Conservation (phyloP, 2,113 vertebrate species). For the Zosterops japonicus region DNA sequence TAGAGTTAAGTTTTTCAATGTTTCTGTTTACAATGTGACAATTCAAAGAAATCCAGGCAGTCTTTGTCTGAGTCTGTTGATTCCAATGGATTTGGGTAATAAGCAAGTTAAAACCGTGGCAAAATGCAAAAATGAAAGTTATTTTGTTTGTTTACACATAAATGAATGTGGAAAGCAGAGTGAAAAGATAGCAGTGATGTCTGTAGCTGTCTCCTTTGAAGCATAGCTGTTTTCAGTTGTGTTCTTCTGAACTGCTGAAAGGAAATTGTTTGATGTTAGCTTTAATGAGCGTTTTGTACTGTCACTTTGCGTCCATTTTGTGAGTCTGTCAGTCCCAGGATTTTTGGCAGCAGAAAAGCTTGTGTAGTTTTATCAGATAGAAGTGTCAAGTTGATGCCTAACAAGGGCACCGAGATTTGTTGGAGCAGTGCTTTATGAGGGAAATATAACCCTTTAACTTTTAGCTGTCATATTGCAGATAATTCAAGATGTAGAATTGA, state of each 20-base stretch:
- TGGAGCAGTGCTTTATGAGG: neutral
- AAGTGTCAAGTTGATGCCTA: neutral
- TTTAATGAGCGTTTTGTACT: conserved; percentile 24
- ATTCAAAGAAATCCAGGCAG: conserved; percentile 6
- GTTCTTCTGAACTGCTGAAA: neutral
- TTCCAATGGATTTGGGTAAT: neutral
- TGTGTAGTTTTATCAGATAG: neutral
- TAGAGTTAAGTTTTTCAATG: neutral
- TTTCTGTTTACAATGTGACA: conserved; percentile 22
- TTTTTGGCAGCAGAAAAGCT: neutral
- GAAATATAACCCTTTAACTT: neutral
- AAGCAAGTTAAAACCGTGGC: conserved; percentile 7
- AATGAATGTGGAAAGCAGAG: conserved; percentile 2
- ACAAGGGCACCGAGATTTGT: neutral
- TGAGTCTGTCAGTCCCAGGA: neutral
- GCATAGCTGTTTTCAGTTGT: neutral
- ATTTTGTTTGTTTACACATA: conserved; percentile 5
- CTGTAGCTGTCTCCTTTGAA: conserved; percentile 4
- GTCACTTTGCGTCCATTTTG: neutral
- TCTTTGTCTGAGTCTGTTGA: neutral
- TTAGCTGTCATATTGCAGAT: neutral
- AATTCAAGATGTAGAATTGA: neutral
- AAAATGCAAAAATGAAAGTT: conserved; percentile 26
- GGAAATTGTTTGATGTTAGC: neutral
- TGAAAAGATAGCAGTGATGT: neutral